Base-by-base conservation (phyloP, 2,888 invertebrate genomes). In the Apamea epomidion region DNA sequence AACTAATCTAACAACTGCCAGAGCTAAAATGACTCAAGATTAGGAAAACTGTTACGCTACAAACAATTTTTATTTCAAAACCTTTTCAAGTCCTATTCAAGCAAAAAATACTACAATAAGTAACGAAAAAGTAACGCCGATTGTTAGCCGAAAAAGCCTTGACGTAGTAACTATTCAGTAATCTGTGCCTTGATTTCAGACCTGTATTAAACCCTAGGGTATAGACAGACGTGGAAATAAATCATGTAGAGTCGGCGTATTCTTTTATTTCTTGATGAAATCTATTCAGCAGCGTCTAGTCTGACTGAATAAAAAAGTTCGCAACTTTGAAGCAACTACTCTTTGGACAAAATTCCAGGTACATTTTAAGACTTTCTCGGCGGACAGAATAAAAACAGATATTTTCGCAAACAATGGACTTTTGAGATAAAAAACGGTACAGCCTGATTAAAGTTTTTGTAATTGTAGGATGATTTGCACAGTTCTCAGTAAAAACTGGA, bases 321-420 rank as follows among this genome's bases (percentile, higher is more conserved):
- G 12, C 16, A 16, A 6, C 2, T 67, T 67, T 32, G 32, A 64
- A 48, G 29, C 37, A 45, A 42, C 42, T 45, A 10, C 64, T 62
- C 3, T 67, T 76, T 58, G 8, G 58, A 32, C 18, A 65, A 68
- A 54, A 80, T 71, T 60, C 37, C 70, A 79, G 60, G 45, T 78
- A 72, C 29, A 42, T 58, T 85, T 45, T 8, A 72, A 68, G 54
- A 68, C 60, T 71, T 68, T 79, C 51, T 48, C 51, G 54, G 29
- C 21, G 29, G n/a, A 68, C 14, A 25, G n/a, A 68, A 81, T 29
- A 76, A 75, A 74, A 72, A 79, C n/a, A 70, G n/a, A 48, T 32
- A 58, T 73, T 69, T 70, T 62, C 25, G 51, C 74, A 73, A 82
- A 86, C 88, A 88, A 88, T 80, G 54, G n/a, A 45, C 64, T 77